A percentile compares a stretch with the other conserved stretches of the same genome.
phyloP scores from a whole-genome alignment of 2,797 vertebrate genomes.

The Chiloscyllium punctatum region DNA sequence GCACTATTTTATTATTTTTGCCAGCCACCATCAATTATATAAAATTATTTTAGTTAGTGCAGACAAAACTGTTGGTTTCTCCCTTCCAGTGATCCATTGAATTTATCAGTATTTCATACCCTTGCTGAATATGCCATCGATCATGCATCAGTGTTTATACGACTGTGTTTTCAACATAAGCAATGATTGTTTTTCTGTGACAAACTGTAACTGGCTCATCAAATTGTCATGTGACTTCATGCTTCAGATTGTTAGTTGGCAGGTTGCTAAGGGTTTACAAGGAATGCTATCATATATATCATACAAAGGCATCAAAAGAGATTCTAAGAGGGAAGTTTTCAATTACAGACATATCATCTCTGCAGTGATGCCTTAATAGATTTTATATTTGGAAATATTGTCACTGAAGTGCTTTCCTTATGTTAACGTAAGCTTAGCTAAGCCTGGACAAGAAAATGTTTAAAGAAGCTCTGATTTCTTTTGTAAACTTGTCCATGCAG shows the following conservation, averaged over 20 bases:
- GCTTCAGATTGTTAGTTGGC: not conserved
- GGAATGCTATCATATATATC: not conserved
- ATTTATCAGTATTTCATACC: not conserved
- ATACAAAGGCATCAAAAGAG: not conserved
- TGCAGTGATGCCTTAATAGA: not conserved
- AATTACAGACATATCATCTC: not conserved
- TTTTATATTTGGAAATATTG: not conserved
- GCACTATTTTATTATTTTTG: not conserved
- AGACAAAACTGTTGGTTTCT: not conserved
- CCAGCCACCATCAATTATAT: not conserved
- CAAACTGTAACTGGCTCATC: not conserved
- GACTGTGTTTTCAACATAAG: not conserved
- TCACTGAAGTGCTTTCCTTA: not conserved
- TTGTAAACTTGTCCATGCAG: too few species aligned
- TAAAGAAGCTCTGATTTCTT: not conserved
- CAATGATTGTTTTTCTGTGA: not conserved
- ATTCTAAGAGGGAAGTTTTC: not conserved
- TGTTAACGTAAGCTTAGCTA: not conserved
- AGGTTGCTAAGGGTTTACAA: slow-evolving; percentile 29
- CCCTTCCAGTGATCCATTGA: not conserved
- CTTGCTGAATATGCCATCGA: not conserved
- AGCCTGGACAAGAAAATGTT: not conserved
- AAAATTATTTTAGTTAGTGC: not conserved
- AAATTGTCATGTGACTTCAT: not conserved
- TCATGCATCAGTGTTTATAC: not conserved